Base-by-base conservation (phyloP, 2,797 vertebrate species). In the Orestias chungarensis region DNA sequence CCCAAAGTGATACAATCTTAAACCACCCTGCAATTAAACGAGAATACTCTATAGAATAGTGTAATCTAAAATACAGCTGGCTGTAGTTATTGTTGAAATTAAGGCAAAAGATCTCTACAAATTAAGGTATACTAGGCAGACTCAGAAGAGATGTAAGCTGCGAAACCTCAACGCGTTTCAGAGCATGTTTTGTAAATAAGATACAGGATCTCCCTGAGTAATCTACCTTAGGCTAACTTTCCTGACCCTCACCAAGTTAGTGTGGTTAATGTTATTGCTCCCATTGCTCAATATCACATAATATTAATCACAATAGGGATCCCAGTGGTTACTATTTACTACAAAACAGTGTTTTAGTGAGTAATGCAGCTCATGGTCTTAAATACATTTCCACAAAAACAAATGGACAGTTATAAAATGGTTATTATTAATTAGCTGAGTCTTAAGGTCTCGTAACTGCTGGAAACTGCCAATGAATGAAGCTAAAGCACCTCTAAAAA, bases 291-390 rank as follows among this genome's bases (percentile, higher is more conserved):
- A n/a, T n/a, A n/a, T n/a, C n/a, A n/a, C n/a, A n/a, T n/a, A n/a
- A n/a, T n/a, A 73, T 82, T 85, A 71, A 76, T 76, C 35, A 57
- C 71, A 80, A 64, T 57, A 44, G 75, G 71, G 43, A 17, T 80
- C 71, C 33, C 9, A 35, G 5, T 2, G 4, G 27, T 35, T 69
- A 10, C 27, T n/a, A 46, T 62, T 33, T 38, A 64, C 73, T 67
- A 72, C 17, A 64, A 65, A 61, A 29, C 62, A 68, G 70, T 4
- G 62, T 35, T 59, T 27, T 25, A 10, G 18, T 31, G 54, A 55
- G 23, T 64, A 54, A 12, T 42, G 18, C 14, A 52, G 74, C 59
- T 61, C 67, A 12, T n/a, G n/a, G 4, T 50, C 25, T 50, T 50
- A n/a, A 50, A 25, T 50, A 35, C 15, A 15, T 17, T 59, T 59